These are phyloP conservation scores for Micropoecilia bifurca DNA, from an alignment of 2,797 vertebrate genomes.

Conservation along the genomic window DNA sequence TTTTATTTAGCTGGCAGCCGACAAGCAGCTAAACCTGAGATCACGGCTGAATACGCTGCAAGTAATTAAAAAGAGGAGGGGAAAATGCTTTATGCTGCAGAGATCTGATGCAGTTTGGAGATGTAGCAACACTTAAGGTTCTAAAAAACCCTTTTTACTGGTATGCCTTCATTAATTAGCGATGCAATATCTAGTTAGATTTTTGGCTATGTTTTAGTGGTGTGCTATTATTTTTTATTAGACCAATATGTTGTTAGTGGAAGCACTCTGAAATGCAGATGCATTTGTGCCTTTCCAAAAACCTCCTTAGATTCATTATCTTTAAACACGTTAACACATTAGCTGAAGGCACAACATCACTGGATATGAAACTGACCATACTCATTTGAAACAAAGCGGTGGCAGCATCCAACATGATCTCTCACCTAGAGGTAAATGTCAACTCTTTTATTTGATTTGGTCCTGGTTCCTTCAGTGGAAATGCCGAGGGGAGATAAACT, in stretches of 20 bases:
- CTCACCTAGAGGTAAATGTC: background rate
- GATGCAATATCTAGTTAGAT: background rate
- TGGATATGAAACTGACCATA: no score
- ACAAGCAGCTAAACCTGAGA: slow-evolving; percentile 57
- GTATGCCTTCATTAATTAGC: background rate
- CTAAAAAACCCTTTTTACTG: background rate
- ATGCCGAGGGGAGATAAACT: background rate
- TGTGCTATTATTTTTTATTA: background rate
- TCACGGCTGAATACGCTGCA: slow-evolving; percentile 49
- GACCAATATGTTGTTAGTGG: background rate
- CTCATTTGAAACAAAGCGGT: background rate
- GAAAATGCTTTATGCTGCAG: slow-evolving; percentile 19
- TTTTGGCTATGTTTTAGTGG: background rate
- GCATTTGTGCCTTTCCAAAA: background rate
- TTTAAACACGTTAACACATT: background rate
- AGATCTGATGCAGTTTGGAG: slow-evolving; percentile 29
- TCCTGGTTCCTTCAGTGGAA: background rate
- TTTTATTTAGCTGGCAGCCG: slow-evolving; percentile 67
- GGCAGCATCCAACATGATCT: background rate
- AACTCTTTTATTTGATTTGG: background rate
- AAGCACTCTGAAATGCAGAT: background rate
- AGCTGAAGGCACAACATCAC: background rate
- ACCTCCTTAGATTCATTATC: background rate
- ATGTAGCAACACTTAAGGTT: slow-evolving; percentile 3
- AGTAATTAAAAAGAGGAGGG: slow-evolving; percentile 45